phyloP scores from a whole-genome alignment of 1,140 invertebrate species.

The Apolygus lucorum region DNA sequence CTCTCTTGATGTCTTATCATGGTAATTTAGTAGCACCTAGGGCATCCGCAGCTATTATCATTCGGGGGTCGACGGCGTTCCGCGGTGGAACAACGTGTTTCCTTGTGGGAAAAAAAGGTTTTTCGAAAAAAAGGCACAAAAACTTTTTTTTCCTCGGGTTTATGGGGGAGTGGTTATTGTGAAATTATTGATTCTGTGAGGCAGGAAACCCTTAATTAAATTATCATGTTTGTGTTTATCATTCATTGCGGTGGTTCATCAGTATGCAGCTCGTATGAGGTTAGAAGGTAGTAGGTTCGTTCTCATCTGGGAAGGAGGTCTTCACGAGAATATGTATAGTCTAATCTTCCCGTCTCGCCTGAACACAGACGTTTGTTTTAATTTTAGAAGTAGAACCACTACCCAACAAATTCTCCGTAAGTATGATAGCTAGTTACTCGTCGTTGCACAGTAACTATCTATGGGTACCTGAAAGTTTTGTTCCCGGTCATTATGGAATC shows the following conservation, averaged over 20 bases:
- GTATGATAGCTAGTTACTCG: no score
- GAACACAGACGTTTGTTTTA: no score
- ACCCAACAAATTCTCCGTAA: no score
- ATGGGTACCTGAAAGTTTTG: no score
- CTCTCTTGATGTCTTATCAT: constrained; percentile 12
- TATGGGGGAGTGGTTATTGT: no score
- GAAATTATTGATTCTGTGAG: constrained; percentile 7
- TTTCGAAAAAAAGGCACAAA: neutral
- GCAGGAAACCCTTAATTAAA: constrained; percentile 2
- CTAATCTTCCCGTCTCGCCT: neutral
- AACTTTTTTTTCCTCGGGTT: no score
- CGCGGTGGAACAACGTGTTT: neutral
- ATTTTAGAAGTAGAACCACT: no score
- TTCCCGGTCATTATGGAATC: no score
- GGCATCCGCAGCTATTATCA: constrained; percentile 4
- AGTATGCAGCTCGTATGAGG: neutral
- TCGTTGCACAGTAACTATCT: no score
- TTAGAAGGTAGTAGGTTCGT: no score
- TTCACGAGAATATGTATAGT: neutral
- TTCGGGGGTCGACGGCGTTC: neutral
- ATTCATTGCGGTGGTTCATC: neutral
- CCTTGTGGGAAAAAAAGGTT: neutral
- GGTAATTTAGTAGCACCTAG: constrained; percentile 13
- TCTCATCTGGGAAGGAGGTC: neutral
- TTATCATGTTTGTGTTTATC: constrained; percentile 4